These are phyloP conservation scores for Ophthalmotilapia sp. DNA, from an alignment of 2,113 vertebrate species.

Conservation along the genomic window DNA sequence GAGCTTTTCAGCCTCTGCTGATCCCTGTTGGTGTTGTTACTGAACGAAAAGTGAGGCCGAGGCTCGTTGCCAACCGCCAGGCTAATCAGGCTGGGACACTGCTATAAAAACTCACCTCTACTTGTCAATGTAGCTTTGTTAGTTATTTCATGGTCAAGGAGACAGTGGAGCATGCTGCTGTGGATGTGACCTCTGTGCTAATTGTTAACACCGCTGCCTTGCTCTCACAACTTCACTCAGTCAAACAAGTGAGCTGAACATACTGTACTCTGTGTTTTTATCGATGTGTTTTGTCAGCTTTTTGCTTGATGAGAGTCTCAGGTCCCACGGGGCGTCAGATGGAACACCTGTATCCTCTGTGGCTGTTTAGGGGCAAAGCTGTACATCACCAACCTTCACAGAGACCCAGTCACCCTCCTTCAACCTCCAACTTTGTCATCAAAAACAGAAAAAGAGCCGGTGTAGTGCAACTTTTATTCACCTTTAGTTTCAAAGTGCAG, in stretches of 20 bases:
- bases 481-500: background rate
- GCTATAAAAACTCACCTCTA: background rate
- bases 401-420: background rate
- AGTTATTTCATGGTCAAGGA: background rate
- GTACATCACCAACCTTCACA: background rate
- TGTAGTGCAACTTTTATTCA: background rate
- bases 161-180: background rate
- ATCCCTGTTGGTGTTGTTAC: background rate
- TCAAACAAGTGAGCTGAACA: background rate
- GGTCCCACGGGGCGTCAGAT: rapidly evolving
- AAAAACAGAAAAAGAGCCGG: background rate
- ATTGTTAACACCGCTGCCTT: background rate
- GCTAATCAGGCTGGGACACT: background rate
- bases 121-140: background rate
- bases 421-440: background rate
- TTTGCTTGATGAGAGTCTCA: background rate
- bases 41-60: background rate
- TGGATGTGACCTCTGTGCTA: background rate
- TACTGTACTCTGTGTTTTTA: background rate
- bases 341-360: background rate
- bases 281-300: background rate
- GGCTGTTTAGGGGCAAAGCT: background rate
- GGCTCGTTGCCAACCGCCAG: background rate
- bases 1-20: background rate
- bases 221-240: background rate